phyloP scores from a whole-genome alignment of 2,888 invertebrate genomes.

The Trachelus iudaicus region DNA sequence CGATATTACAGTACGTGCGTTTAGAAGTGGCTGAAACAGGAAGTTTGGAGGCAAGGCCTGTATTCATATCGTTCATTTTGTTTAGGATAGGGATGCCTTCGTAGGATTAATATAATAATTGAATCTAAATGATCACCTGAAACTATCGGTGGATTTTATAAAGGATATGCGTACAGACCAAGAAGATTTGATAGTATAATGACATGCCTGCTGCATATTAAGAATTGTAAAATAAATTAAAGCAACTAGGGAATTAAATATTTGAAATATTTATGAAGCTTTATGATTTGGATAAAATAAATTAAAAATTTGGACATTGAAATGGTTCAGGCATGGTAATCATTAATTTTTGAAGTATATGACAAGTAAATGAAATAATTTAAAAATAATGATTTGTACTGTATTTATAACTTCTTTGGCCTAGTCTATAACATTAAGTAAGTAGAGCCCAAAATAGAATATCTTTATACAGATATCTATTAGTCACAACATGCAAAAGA shows the following conservation, averaged over 20 bases:
- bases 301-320: not conserved
- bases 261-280: not conserved
- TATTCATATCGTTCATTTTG: not conserved
- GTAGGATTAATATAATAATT: not conserved
- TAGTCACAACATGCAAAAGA: not conserved
- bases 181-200: not conserved
- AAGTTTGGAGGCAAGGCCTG: not conserved
- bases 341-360: not conserved
- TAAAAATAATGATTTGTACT: not conserved
- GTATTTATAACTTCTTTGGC: not conserved
- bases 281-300: not conserved
- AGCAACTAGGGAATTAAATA: not conserved
- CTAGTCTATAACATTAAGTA: not conserved
- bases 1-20: conserved; percentile 10
- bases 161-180: not conserved
- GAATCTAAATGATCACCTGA: too few species aligned
- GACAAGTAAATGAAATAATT: not conserved
- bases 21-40: conserved; percentile 4
- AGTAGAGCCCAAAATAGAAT: not conserved
- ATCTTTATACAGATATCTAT: not conserved
- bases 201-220: not conserved
- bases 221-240: not conserved
- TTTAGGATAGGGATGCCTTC: not conserved
- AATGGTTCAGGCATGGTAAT: not conserved
- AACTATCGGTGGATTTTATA: not conserved